A percentile compares a stretch with the other conserved stretches of the same genome.
Evolutionary conservation across 2,888 invertebrate genomes (phyloP).

Genomic region (Ypsolopha sequella): DNA sequence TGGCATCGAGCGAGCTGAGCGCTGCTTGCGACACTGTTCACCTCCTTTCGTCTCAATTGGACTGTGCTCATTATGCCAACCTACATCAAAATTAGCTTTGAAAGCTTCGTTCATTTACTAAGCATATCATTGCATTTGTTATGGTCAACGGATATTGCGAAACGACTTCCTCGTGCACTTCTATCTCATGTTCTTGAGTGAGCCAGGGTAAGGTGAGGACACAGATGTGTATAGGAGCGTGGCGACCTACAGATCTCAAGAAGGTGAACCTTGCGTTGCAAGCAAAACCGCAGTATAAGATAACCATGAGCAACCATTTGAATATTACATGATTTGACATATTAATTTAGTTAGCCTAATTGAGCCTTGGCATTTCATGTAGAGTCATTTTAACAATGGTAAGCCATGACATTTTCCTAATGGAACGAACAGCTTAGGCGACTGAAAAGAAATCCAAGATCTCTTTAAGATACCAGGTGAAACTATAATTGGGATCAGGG

Average conservation of each 20-base stretch:
- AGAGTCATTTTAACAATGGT: slow-evolving; percentile 10
- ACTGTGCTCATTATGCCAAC: slow-evolving; percentile 10
- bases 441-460: slow-evolving; percentile 20
- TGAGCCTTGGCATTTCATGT: slow-evolving; percentile 11
- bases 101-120: too few species aligned
- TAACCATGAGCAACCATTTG: background rate
- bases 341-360: slow-evolving; percentile 1
- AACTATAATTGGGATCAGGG: slow-evolving; percentile 45
- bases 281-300: background rate
- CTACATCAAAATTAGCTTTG: too few species aligned
- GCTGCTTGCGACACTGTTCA: slow-evolving; percentile 27
- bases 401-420: slow-evolving; percentile 21
- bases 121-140: background rate
- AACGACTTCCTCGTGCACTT: slow-evolving; percentile 5
- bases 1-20: slow-evolving; percentile 24
- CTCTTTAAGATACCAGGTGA: slow-evolving; percentile 24
- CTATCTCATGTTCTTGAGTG: background rate
- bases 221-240: slow-evolving; percentile 16
- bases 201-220: background rate
- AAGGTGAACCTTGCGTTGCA: slow-evolving; percentile 11
- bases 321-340: background rate
- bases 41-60: slow-evolving; percentile 18
- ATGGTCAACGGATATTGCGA: slow-evolving; percentile 3
- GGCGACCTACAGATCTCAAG: slow-evolving; percentile 11
- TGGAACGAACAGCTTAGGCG: slow-evolving; percentile 11